Conservation (phyloP, 92 coral and sea anemone genomes). For the Phenganax stokvisi region DNA sequence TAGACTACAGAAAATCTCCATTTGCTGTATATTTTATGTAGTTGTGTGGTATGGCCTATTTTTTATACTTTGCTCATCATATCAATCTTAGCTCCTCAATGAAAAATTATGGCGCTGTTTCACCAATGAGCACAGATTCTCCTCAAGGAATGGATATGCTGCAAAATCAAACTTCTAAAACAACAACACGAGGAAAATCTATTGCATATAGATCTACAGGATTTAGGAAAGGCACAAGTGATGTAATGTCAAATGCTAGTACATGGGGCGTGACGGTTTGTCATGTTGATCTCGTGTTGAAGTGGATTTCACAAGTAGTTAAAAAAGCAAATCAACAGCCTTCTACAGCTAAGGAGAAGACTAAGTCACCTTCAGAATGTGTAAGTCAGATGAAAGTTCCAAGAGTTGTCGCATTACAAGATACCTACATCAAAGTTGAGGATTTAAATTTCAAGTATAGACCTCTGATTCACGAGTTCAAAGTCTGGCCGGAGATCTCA, state of each 20-base stretch:
- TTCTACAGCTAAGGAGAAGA: slow-evolving; percentile 27
- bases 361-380: slow-evolving; percentile 44
- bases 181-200: slow-evolving; percentile 71
- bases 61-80: neutral
- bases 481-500: slow-evolving; percentile 82
- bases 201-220: slow-evolving; percentile 61
- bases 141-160: slow-evolving; percentile 65
- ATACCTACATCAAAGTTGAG: slow-evolving; percentile 82
- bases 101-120: slow-evolving; percentile 60
- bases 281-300: slow-evolving; percentile 59
- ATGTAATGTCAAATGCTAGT: slow-evolving; percentile 73
- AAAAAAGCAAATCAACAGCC: slow-evolving; percentile 51
- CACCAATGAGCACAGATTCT: slow-evolving; percentile 86
- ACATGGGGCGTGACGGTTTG: slow-evolving; percentile 76
- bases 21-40: neutral
- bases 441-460: slow-evolving; percentile 77
- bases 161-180: slow-evolving; percentile 49
- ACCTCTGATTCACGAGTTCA: slow-evolving; percentile 86
- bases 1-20: neutral
- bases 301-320: slow-evolving; percentile 39
- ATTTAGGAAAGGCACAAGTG: slow-evolving; percentile 64
- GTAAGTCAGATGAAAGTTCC: slow-evolving; percentile 52
- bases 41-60: neutral
- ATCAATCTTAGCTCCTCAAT: slow-evolving; percentile 57
- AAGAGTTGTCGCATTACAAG: slow-evolving; percentile 62